Percentiles rank a stretch among this genome's conserved stretches.
phyloP scores from a whole-genome alignment of 2,797 vertebrate species.

The Thunnus albacares region DNA sequence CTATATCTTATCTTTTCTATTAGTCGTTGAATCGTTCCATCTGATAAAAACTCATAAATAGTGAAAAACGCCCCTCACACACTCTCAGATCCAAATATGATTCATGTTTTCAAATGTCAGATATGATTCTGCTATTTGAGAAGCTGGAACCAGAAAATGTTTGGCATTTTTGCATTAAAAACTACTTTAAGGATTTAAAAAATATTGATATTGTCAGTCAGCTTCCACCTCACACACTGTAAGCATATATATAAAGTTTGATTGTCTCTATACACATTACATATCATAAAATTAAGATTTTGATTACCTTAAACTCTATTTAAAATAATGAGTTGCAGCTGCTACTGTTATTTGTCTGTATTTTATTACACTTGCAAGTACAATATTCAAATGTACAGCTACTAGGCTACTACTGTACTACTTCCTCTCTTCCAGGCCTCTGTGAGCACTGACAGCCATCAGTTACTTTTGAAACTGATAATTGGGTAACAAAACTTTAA shows the following conservation, averaged over 20 bases:
- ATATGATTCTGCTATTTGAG: too few relatives aligned
- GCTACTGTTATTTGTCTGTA: too few relatives aligned
- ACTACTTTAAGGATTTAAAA: background rate
- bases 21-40: too few relatives aligned
- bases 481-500: background rate
- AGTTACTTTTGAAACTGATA: too few relatives aligned
- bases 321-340: background rate
- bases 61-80: background rate
- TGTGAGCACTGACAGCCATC: constrained; percentile 1
- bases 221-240: background rate
- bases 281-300: too few relatives aligned
- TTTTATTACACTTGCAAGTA: background rate
- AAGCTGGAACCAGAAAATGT: background rate
- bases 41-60: background rate
- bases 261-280: background rate
- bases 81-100: background rate
- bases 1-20: too few relatives aligned
- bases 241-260: too few relatives aligned
- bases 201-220: too few relatives aligned
- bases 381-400: background rate
- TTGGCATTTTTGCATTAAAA: background rate
- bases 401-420: too few relatives aligned
- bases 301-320: too few relatives aligned
- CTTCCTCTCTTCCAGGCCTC: background rate
- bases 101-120: background rate